These are phyloP conservation scores for Myiopsitta monachus DNA, from an alignment of 2,113 vertebrate species.

Conservation along the genomic window DNA sequence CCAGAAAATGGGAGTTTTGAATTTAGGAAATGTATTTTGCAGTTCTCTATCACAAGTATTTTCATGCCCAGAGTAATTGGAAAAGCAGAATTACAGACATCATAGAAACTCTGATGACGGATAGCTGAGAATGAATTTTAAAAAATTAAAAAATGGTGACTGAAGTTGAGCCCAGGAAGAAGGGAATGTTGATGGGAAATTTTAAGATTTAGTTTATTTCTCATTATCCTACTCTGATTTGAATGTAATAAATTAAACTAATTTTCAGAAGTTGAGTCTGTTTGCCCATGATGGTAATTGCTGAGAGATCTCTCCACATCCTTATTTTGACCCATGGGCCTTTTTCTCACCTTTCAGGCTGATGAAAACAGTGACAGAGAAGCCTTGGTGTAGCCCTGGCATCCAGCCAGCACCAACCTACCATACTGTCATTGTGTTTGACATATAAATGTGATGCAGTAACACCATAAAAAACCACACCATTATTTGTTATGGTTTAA, in stretches of 20 bases:
- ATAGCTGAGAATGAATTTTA: not conserved
- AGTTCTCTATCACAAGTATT: not conserved
- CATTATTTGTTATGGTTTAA: not conserved
- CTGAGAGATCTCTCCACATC: not conserved
- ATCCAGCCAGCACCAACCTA: fast-evolving
- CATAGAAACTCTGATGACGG: not conserved
- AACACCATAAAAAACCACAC: not conserved
- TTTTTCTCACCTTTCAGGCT: not conserved
- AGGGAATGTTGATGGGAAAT: not conserved
- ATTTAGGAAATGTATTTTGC: not conserved
- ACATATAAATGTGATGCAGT: not conserved
- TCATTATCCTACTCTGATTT: not conserved
- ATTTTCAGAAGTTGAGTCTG: not conserved
- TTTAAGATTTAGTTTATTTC: not conserved
- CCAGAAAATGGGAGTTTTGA: not conserved
- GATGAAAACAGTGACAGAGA: not conserved
- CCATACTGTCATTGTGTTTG: not conserved
- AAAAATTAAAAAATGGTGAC: not conserved
- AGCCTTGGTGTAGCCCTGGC: not conserved
- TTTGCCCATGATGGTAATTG: not conserved
- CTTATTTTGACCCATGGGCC: not conserved
- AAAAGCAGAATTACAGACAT: not conserved
- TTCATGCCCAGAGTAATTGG: not conserved
- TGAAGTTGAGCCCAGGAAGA: not conserved
- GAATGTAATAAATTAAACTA: not conserved